phyloP scores from a whole-genome alignment of 2,113 vertebrate species.

The Melanerpes aurifrons region DNA sequence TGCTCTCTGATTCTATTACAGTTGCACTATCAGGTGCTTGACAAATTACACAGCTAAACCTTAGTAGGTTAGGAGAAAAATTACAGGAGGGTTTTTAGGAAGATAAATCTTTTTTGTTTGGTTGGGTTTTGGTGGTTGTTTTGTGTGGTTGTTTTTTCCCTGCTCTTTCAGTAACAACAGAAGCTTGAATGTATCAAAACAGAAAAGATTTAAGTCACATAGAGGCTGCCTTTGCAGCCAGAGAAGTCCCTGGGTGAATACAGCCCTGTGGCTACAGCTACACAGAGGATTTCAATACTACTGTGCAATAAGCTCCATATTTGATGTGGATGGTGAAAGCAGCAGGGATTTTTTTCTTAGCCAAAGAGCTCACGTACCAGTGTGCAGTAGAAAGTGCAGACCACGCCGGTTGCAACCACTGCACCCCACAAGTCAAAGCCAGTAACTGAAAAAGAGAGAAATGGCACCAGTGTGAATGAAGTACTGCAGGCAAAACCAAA shows the following conservation, averaged over 20 bases:
- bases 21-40: not conserved
- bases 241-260: not conserved
- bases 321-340: not conserved
- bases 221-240: not conserved
- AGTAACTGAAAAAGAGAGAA: constrained; percentile 80
- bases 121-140: no score
- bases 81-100: not conserved
- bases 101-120: not conserved
- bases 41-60: not conserved
- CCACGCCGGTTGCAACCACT: constrained; percentile 85
- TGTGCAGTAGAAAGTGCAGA: constrained; percentile 93
- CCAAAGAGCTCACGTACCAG: constrained; percentile 76
- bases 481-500: not conserved
- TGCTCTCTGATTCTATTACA: no score
- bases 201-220: not conserved
- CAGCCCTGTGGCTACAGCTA: not conserved
- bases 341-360: not conserved
- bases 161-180: not conserved
- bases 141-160: no score
- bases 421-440: constrained; percentile 89
- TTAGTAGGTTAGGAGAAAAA: not conserved
- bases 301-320: not conserved
- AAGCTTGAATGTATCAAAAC: not conserved
- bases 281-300: not conserved
- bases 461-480: not conserved